Conservation (phyloP, 2,888 invertebrate genomes). For the Diplolepis rosae region DNA sequence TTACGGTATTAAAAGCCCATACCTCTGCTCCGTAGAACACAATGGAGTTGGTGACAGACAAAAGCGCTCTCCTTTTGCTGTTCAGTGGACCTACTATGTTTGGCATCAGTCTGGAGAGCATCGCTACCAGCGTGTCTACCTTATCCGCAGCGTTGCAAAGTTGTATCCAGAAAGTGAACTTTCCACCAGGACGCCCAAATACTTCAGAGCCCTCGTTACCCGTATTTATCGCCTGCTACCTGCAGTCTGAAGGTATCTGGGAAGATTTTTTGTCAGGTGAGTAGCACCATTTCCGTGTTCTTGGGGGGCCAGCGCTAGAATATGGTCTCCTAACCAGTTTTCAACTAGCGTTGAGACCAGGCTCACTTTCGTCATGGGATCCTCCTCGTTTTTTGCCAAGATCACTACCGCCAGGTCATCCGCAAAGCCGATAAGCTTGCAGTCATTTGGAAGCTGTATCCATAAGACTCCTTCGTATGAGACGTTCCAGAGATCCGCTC, state of each 20-base stretch:
- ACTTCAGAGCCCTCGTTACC: constrained; percentile 14
- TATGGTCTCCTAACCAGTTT: constrained; percentile 3
- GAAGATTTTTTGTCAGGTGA: constrained; percentile 38
- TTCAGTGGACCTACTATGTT: constrained; percentile 35
- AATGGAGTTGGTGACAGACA: constrained; percentile 30
- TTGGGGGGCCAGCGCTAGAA: constrained; percentile 35
- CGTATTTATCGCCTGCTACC: background rate
- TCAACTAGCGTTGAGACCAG: background rate
- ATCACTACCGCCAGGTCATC: background rate
- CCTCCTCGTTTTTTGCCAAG: background rate
- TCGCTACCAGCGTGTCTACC: constrained; percentile 25
- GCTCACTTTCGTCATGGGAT: constrained; percentile 2
- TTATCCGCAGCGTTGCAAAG: constrained; percentile 21
- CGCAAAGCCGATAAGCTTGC: background rate
- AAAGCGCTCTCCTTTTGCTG: constrained; percentile 29
- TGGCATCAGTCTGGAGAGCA: constrained; percentile 35
- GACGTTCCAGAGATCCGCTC: no score
- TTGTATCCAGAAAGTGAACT: constrained; percentile 34
- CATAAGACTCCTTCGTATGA: no score
- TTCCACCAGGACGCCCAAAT: constrained; percentile 37
- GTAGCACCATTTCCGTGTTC: constrained; percentile 44
- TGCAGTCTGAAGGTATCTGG: background rate
- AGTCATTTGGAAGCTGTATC: no score
- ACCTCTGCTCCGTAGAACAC: no score
- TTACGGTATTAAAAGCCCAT: background rate